Percentiles rank a stretch among this genome's conserved stretches.
Evolutionary conservation across 2,113 vertebrate species (phyloP).

Genomic region (Phoxinus phoxinus): DNA sequence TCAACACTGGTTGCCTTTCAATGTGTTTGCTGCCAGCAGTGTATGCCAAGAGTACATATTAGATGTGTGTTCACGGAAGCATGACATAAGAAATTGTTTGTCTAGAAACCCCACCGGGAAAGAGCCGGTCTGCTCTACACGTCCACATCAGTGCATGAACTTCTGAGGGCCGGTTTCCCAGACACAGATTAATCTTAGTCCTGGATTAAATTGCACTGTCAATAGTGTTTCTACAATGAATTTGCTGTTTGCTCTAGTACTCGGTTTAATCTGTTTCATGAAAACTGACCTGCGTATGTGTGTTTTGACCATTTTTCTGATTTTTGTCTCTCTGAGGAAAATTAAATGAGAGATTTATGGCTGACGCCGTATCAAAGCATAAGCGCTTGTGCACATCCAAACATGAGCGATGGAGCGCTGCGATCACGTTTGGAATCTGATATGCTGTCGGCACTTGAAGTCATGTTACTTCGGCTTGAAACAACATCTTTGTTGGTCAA

Average conservation of each 20-base stretch:
- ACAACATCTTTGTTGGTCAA: constrained; percentile 4
- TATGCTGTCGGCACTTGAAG: not conserved
- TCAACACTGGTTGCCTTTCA: constrained; percentile 46
- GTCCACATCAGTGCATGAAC: constrained; percentile 38
- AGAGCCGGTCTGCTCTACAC: constrained; percentile 7
- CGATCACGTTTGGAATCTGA: constrained; percentile 17
- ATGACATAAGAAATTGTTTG: constrained; percentile 58
- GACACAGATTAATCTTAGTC: constrained; percentile 37
- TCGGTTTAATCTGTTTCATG: constrained; percentile 23
- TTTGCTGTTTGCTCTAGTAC: constrained; percentile 18
- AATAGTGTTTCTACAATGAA: constrained; percentile 27
- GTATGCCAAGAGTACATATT: constrained; percentile 48
- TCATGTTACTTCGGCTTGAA: not conserved
- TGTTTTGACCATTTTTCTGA: constrained; percentile 36
- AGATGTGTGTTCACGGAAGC: constrained; percentile 51
- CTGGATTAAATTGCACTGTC: constrained; percentile 42
- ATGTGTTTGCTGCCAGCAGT: constrained; percentile 43
- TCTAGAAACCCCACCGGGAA: constrained; percentile 37
- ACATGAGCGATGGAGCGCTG: constrained; percentile 11
- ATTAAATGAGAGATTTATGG: constrained; percentile 41
- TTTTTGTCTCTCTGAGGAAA: constrained; percentile 36
- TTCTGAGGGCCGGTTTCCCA: constrained; percentile 22
- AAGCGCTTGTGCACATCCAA: not conserved
- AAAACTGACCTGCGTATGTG: constrained; percentile 30
- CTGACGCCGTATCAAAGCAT: not conserved